A percentile compares a stretch with the other conserved stretches of the same genome.
Conservation (phyloP, 2,113 vertebrate genomes). For the Hystrix cristata region DNA sequence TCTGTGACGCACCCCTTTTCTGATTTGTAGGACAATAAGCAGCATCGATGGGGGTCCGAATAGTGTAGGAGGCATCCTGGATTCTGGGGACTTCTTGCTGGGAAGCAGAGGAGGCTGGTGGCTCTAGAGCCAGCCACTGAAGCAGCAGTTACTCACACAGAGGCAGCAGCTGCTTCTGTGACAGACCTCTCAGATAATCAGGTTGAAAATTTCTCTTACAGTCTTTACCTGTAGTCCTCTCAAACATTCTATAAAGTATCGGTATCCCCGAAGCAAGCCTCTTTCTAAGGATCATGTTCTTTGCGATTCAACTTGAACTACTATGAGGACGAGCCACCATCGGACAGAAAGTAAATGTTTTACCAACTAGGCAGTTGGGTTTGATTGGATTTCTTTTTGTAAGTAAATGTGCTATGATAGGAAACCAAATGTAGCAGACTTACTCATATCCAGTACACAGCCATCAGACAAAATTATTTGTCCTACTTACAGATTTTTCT, state of each 20-base stretch:
- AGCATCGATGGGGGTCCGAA: background rate
- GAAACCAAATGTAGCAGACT: background rate
- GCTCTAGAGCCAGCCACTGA: background rate
- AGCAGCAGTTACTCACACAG: background rate
- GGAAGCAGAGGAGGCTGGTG: background rate
- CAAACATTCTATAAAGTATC: background rate
- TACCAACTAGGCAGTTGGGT: background rate
- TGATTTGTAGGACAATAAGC: background rate
- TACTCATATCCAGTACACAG: background rate
- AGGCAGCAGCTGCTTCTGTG: background rate
- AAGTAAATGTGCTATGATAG: background rate
- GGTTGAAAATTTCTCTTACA: background rate
- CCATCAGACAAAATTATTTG: background rate
- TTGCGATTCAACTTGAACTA: background rate
- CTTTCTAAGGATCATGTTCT: background rate
- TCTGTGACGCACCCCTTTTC: background rate
- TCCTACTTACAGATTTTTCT: background rate
- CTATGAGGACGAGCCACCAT: background rate
- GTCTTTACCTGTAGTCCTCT: background rate
- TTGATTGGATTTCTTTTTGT: background rate
- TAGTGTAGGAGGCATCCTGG: background rate
- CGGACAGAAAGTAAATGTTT: background rate
- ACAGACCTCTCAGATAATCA: background rate
- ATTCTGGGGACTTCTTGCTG: background rate
- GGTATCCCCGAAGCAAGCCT: background rate